Base-by-base conservation (phyloP, 2,888 invertebrate species). In the Dione juno region DNA sequence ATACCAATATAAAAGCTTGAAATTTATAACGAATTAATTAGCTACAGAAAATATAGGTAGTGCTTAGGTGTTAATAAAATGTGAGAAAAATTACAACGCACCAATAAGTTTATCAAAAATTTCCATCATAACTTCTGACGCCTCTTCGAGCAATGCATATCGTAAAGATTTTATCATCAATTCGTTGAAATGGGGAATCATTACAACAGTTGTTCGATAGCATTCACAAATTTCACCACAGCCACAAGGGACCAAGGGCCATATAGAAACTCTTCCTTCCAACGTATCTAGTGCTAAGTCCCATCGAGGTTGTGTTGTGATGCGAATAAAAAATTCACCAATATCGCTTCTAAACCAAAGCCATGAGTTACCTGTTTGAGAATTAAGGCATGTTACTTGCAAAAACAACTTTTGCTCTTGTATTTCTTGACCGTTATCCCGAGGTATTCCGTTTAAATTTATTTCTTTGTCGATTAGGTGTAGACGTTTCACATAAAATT, bases 221-320 rank as follows among this genome's bases (percentile, higher is more conserved):
- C 92, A 93, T 75, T 90, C 90, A 74, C 92, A 92, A 10, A 84
- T 75, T 73, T 90, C 90, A 1, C 90, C 92, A 70, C 92, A 92
- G 73, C 83, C 88, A 76, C 91, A 91, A 5, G 90, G 88, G 66
- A 88, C 85, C 73, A 88, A 76, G 1, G 92, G 92, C 92, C 90
- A 92, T 6, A 79, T 78, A 9, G 82, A 78, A 3, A 91, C 80
- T 74, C 80, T 85, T 9, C 83, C 82, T 76, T 85, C 86, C 37
- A 93, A 70, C 14, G 88, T 89, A 53, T 92, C 92, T 74, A 89
- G 79, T 1, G 88, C 84, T 54, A 89, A 68, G 76, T 92, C 92
- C 87, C 89, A 91, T 19, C 92, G 86, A 41, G 92, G 85, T 68
- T 90, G 90, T 1, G 90, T 84, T 1, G 88, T 88, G 11, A 92